These are phyloP conservation scores for Xestia c-nigrum DNA, from an alignment of 2,888 invertebrate genomes.

Conservation along the genomic window DNA sequence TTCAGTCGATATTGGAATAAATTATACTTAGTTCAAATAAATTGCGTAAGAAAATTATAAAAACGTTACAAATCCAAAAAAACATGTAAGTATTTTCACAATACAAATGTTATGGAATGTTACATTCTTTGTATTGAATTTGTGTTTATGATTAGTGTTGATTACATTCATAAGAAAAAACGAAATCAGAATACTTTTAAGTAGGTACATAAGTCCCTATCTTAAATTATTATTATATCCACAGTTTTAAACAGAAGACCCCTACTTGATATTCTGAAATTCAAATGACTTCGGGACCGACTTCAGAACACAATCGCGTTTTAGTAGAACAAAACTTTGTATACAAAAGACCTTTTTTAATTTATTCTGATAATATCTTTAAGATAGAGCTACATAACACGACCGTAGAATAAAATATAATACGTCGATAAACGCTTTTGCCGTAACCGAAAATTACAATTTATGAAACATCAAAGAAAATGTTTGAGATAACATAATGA, in stretches of 20 bases:
- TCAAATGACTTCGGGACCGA: constrained; percentile 85
- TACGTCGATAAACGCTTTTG: constrained; percentile 26
- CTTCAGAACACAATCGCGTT: constrained; percentile 83
- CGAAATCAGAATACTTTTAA: constrained; percentile 32
- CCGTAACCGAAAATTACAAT: constrained; percentile 32
- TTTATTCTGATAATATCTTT: constrained; percentile 66
- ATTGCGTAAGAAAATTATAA: background rate
- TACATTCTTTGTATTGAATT: background rate
- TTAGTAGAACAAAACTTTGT: constrained; percentile 80
- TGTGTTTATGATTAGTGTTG: background rate
- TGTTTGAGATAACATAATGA: constrained; percentile 59
- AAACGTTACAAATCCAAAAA: background rate
- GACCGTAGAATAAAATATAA: constrained; percentile 34
- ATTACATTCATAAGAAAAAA: background rate
- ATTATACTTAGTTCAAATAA: background rate
- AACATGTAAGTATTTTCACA: background rate
- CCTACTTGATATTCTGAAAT: constrained; percentile 86
- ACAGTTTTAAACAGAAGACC: constrained; percentile 72
- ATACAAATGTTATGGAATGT: background rate
- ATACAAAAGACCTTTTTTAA: constrained; percentile 80
- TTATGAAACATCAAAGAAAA: constrained; percentile 51
- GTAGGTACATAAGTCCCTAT: constrained; percentile 45
- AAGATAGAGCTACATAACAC: constrained; percentile 54
- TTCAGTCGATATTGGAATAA: background rate
- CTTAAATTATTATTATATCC: constrained; percentile 69